phyloP scores from a whole-genome alignment of 2,113 vertebrate species.

The Morone saxatilis region DNA sequence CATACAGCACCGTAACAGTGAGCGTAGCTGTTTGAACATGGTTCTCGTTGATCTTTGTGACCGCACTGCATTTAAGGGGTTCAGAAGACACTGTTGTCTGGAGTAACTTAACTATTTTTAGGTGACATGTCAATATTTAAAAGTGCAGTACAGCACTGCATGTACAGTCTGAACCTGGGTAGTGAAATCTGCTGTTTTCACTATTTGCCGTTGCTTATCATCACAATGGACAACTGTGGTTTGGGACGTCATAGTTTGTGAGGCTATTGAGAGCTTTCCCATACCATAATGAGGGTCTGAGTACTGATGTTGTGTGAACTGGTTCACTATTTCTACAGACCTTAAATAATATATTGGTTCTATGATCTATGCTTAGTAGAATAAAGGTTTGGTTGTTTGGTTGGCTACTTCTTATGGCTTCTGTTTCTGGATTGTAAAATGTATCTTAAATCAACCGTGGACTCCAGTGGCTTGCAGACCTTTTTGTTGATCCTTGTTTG shows the following conservation, averaged over 20 bases:
- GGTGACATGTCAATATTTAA: not conserved
- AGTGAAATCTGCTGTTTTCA: conserved; percentile 10
- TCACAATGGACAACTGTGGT: not conserved
- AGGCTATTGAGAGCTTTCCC: not conserved
- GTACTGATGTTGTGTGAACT: not conserved
- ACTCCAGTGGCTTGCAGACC: not conserved
- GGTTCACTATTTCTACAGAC: not conserved
- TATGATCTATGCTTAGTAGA: not conserved
- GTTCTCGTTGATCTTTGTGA: not conserved
- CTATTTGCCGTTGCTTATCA: not conserved
- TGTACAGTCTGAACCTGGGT: not conserved
- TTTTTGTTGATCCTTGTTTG: not conserved
- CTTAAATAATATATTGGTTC: not conserved
- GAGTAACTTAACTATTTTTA: not conserved
- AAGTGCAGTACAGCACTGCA: not conserved
- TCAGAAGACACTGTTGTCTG: not conserved
- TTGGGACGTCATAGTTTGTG: not conserved
- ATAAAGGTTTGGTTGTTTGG: not conserved
- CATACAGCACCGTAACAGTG: not conserved
- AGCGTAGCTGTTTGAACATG: not conserved
- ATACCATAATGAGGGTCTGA: not conserved
- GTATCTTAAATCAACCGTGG: not conserved
- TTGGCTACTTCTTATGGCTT: not conserved
- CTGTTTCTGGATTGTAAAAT: not conserved
- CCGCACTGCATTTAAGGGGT: not conserved